phyloP scores from a whole-genome alignment of 2,888 invertebrate species.

The Scaptomyza polygonia region DNA sequence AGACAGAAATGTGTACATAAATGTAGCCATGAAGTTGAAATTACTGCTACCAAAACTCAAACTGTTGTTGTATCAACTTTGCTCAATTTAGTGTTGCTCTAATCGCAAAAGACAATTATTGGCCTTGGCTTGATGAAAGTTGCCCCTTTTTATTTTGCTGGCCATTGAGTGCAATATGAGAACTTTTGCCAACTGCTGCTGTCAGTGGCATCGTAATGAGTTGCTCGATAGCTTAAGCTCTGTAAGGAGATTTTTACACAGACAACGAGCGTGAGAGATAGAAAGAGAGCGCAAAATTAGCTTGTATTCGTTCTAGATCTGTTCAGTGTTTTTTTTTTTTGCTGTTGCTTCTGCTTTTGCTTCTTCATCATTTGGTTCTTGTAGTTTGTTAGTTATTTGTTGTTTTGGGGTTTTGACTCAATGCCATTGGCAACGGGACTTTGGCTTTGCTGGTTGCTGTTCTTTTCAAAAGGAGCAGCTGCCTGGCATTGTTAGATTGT shows the following conservation, averaged over 20 bases:
- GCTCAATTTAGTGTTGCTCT: constrained; percentile 12
- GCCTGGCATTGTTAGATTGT: constrained; percentile 25
- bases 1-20: not conserved
- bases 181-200: constrained; percentile 35
- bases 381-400: constrained; percentile 28
- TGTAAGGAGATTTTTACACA: constrained; percentile 1
- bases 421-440: constrained; percentile 46
- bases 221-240: constrained; percentile 15
- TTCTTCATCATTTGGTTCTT: constrained; percentile 4
- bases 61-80: constrained; percentile 1
- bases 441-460: constrained; percentile 17
- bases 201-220: constrained; percentile 14
- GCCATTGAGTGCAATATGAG: constrained; percentile 26
- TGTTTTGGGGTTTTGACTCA: constrained; percentile 19
- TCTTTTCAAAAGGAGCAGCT: constrained; percentile 25
- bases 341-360: constrained; percentile 3
- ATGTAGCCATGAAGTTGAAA: not conserved
- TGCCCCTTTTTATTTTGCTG: not conserved
- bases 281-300: constrained; percentile 7
- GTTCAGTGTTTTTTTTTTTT: too few relatives aligned
- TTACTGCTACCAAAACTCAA: not conserved
- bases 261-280: not conserved
- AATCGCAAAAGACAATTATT: constrained; percentile 44
- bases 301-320: constrained; percentile 25
- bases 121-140: constrained; percentile 36